Evolutionary conservation across 2,797 vertebrate species (phyloP), one percentile per base, ranked within the genome.

Genomic region (Brachyrhaphis roseni): DNA sequence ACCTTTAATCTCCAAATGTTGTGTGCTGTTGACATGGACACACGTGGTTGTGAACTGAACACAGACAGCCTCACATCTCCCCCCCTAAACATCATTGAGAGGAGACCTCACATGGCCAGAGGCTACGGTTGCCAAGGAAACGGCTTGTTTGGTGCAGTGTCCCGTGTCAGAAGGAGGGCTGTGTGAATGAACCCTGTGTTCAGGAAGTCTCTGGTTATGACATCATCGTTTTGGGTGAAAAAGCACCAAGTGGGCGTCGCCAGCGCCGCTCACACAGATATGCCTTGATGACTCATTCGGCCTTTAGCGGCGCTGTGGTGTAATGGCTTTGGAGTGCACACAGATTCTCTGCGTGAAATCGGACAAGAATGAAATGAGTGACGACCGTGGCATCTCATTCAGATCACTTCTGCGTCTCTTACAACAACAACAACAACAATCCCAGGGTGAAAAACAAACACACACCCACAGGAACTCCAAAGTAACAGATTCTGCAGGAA

Each of bases 121-220:
- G 84, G 92, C 87, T 88, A 83, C 2, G n/a, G 85, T 86, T 86
- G 85, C 92, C 81, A 90, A 88, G 91, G 95, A 76, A 75, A 83
- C 51, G 0, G 91, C 91, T 86, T 96, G 93, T 95, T 95, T 94
- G 91, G 92, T 78, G 78, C 86, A 80, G 1, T 75, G 66, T 75
- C 91, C 93, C 78, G 18, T 49, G 88, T 85, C 78, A 83, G 82
- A 82, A 77, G 74, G 77, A 90, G 84, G 80, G 71, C 68, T 92
- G 79, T 82, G 90, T 94, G 94, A 95, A 96, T 93, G 94, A 95
- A 93, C 85, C 92, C 78, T 93, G 94, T 96, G 95, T 96, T 95
- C 89, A 94, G 90, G 92, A 96, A 94, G 93, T 94, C 88, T 92
- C 90, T 89, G 85, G 82, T 49, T 79, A 92, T 95, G 93, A 96